A percentile compares a stretch with the other conserved stretches of the same genome.
Conservation (phyloP, 2,797 vertebrate species). For the Bovichtus variegatus region DNA sequence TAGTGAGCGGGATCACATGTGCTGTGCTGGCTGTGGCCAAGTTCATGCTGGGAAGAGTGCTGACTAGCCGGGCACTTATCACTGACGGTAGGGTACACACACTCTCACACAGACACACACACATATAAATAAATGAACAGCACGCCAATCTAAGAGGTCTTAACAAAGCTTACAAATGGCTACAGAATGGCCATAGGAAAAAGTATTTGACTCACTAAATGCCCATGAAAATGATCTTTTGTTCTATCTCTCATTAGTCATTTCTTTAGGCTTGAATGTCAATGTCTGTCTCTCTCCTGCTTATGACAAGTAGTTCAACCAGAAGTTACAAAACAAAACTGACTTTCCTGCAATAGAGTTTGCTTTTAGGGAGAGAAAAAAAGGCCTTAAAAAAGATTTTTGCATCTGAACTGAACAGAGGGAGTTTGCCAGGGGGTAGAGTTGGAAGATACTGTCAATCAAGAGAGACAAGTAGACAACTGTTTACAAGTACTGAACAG, state of each 20-base stretch:
- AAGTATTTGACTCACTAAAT: neutral
- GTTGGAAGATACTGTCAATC: neutral
- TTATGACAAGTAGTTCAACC: neutral
- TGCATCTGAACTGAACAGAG: neutral
- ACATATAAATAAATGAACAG: conserved; percentile 15
- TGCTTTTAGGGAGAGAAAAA: neutral
- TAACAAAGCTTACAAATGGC: neutral
- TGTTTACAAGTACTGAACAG: neutral
- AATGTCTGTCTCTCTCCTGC: neutral
- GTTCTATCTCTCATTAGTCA: neutral
- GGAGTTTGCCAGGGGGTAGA: neutral
- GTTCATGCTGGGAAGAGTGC: conserved; percentile 95
- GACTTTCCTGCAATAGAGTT: neutral
- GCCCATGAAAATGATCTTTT: neutral
- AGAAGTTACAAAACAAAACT: neutral
- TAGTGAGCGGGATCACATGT: conserved; percentile 95
- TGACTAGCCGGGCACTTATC: conserved; percentile 96
- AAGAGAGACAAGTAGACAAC: neutral
- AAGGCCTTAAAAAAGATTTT: neutral
- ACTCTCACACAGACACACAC: conserved; percentile 22
- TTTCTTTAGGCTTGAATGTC: neutral
- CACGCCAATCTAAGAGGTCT: neutral
- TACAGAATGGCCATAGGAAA: neutral
- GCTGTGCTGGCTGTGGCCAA: conserved; percentile 92
- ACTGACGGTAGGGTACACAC: conserved; percentile 89